phyloP scores from a whole-genome alignment of 2,797 vertebrate genomes.

The Ptychobarbus kaznakovi region DNA sequence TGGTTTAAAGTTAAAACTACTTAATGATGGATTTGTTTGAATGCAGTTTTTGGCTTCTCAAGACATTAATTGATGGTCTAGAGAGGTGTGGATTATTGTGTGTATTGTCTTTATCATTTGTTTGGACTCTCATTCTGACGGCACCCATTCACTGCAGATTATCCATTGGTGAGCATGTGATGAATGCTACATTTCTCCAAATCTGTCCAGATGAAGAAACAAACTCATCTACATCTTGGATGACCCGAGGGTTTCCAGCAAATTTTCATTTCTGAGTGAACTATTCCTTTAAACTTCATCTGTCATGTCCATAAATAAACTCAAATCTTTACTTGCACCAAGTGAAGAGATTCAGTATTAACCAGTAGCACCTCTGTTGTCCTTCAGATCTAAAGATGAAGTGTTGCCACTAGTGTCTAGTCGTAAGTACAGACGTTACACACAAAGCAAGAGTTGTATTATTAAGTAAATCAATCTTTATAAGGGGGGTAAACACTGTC shows the following conservation, averaged over 20 bases:
- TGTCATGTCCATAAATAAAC: background rate
- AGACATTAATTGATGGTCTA: no score
- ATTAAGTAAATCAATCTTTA: background rate
- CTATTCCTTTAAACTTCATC: background rate
- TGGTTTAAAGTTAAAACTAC: no score
- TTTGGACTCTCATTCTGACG: background rate
- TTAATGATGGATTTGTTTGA: no score
- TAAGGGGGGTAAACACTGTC: background rate
- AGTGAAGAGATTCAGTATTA: background rate
- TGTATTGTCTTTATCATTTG: background rate
- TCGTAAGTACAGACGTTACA: slow-evolving; percentile 72
- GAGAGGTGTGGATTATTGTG: no score
- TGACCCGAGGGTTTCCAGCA: background rate
- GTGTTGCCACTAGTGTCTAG: slow-evolving; percentile 79
- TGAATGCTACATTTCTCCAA: background rate
- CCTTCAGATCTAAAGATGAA: slow-evolving; percentile 76
- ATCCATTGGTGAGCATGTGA: background rate
- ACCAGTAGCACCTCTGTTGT: slow-evolving; percentile 27
- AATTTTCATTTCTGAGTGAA: background rate
- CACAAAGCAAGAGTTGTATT: background rate
- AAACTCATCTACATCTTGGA: background rate
- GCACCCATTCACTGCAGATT: background rate
- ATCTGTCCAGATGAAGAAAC: background rate
- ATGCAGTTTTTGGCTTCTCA: no score
- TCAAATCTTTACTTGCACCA: background rate